Conservation (phyloP, 2,113 vertebrate genomes). For the Apteryx mantelli region DNA sequence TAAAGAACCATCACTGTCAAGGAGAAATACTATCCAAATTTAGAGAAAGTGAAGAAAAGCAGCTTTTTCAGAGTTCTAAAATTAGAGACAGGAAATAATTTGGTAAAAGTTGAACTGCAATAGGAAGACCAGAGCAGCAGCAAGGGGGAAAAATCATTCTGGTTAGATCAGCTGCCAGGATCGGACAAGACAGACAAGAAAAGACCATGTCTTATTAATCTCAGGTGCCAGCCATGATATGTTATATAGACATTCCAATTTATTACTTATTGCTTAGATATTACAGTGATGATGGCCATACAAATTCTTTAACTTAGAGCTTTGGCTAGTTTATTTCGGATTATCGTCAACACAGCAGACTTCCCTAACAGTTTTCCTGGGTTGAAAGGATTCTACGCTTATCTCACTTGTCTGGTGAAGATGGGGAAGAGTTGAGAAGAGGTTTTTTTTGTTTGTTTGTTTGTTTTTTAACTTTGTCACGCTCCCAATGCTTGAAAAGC, state of each 20-base stretch:
- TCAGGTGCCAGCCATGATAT: background rate
- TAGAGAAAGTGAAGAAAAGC: background rate
- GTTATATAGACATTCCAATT: background rate
- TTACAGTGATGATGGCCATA: background rate
- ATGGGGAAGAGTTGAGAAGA: background rate
- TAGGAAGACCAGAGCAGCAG: background rate
- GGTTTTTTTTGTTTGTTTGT: background rate
- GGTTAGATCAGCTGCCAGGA: background rate
- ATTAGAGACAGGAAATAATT: background rate
- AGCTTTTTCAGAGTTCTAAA: background rate
- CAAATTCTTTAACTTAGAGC: background rate
- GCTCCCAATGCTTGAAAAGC: background rate
- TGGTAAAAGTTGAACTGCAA: background rate
- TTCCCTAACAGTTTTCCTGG: background rate
- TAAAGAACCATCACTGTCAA: background rate
- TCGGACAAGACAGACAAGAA: background rate
- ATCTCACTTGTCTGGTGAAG: background rate
- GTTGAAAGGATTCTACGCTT: background rate
- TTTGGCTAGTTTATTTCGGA: background rate
- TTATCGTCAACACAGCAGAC: background rate
- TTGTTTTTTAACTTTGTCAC: background rate
- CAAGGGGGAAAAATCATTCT: background rate
- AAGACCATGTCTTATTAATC: background rate
- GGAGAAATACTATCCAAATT: background rate
- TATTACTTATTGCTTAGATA: background rate